These are phyloP conservation scores for Poeciliopsis infans DNA, from an alignment of 2,797 vertebrate genomes.

Conservation along the genomic window DNA sequence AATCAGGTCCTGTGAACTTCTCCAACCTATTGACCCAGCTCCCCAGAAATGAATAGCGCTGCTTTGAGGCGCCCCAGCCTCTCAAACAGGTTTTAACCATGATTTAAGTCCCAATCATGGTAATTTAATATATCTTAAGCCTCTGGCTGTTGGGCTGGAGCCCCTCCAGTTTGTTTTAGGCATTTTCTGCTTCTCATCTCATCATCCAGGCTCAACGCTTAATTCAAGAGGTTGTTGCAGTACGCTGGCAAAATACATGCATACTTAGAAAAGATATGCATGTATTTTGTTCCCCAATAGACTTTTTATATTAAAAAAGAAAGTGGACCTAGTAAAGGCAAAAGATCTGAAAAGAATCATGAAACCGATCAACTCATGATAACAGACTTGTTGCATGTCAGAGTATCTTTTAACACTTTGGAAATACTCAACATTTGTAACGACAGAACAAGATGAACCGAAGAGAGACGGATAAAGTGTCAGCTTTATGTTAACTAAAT, in stretches of 20 bases:
- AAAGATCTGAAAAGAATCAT: slow-evolving; percentile 33
- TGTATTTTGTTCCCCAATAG: not conserved
- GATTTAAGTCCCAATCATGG: slow-evolving; percentile 97
- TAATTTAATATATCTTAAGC: slow-evolving; percentile 99
- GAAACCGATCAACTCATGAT: not conserved
- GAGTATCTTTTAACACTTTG: not conserved
- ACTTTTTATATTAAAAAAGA: slow-evolving; percentile 44
- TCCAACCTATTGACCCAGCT: slow-evolving; percentile 93
- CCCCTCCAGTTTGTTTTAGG: slow-evolving; percentile 94
- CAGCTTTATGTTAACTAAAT: not conserved
- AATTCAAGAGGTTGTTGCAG: slow-evolving; percentile 85
- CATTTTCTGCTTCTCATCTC: slow-evolving; percentile 88
- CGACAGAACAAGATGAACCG: not conserved
- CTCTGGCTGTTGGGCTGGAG: slow-evolving; percentile 89
- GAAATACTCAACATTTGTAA: not conserved
- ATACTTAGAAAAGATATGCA: not conserved
- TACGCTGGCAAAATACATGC: slow-evolving; percentile 8
- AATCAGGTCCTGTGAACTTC: slow-evolving; percentile 93
- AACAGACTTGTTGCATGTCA: not conserved
- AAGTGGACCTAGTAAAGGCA: slow-evolving; percentile 72
- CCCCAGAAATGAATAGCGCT: slow-evolving; percentile 90
- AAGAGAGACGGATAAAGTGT: not conserved
- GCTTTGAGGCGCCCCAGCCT: slow-evolving; percentile 87
- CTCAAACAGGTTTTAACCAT: slow-evolving; percentile 92
- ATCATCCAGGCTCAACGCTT: slow-evolving; percentile 82